Evolutionary conservation across 2,113 vertebrate genomes (phyloP), one percentile per base, ranked within the genome.

Genomic region (Orientallactaga bullata): DNA sequence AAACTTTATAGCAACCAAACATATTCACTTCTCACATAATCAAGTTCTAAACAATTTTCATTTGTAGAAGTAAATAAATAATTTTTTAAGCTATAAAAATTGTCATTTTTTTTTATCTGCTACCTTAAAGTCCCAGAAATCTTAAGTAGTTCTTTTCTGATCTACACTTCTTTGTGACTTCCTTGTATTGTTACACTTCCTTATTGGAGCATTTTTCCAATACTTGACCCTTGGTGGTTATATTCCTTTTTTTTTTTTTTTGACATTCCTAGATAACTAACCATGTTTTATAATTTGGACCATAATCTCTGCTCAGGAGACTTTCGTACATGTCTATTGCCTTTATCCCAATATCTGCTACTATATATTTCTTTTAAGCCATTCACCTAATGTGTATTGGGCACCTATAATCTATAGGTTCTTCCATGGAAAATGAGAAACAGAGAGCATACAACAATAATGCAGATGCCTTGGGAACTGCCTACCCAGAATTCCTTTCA

Each of bases 271-370:
- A 68, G 61, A 51, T 90, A 88, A 63, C 2, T 30, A 21, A 47
- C 32, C 4, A 83, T 69, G 72, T 78, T n/a, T 78, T n/a, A 96
- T 8, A 87, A 85, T 35, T 47, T 93, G 47, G 81, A 84, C 9
- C 18, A 28, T 20, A 55, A 73, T 65, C n/a, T 94, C 35, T 61
- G 12, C 32, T 11, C 24, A 73, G 58, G 73, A 8, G 63, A 84
- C 24, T 82, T 89, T 20, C 42, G 86, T 51, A 58, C 71, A 18
- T 72, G 18, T 61, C 80, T 37, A 77, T 82, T 35, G 73, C 7
- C 24, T 84, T 87, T 83, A 71, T 77, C 8, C 73, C 81, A 72
- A 69, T 91, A 58, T 80, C 61, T 28, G 23, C 47, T 32, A 39
- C 51, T 80, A 63, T 17, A 30, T 24, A 47, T 37, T 86, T 35